Evolutionary conservation across 2,797 vertebrate genomes (phyloP), one percentile per base, ranked within the genome.

Genomic region (Microchirus variegatus): DNA sequence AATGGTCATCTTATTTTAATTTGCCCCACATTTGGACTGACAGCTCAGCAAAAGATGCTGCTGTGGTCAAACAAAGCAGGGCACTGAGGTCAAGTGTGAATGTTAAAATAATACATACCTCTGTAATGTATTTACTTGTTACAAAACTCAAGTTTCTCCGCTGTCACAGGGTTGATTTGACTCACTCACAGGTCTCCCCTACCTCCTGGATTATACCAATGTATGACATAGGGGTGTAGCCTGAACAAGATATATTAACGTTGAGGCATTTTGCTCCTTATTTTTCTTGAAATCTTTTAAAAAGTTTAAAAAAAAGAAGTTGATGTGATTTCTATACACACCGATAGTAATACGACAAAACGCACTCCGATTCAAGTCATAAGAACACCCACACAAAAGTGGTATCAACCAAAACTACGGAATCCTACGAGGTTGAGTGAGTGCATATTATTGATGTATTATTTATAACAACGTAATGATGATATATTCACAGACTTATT

Each of bases 81-180:
- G 49, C 55, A 59, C 58, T 61, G 47, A 64, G 52, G 65, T 53
- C 63, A 44, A 53, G 49, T 49, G 19, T 63, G 43, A 51, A 67
- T 60, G 74, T 70, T 37, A 16, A 41, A 75, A 77, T 47, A 43
- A 50, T 78, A 85, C 81, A 75, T 87, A 94, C 92, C 91, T 88
- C 77, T 79, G 75, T 72, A 69, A 65, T 72, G 70, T 87, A 83
- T 81, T 81, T 82, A 81, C 75, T 80, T 87, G 82, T 79, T 83
- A 68, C 74, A 90, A 90, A 92, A 92, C 48, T 87, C 81, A 86
- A 91, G 84, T 90, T 93, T 89, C 85, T 84, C 91, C 88, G 90
- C 91, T 93, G 93, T 93, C 91, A 94, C 87, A 86, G 90, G 84
- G 82, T 91, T 84, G 90, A 86, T 85, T 87, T 85, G 85, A 87